phyloP scores from a whole-genome alignment of 2,113 vertebrate genomes.

The Lathamus discolor region DNA sequence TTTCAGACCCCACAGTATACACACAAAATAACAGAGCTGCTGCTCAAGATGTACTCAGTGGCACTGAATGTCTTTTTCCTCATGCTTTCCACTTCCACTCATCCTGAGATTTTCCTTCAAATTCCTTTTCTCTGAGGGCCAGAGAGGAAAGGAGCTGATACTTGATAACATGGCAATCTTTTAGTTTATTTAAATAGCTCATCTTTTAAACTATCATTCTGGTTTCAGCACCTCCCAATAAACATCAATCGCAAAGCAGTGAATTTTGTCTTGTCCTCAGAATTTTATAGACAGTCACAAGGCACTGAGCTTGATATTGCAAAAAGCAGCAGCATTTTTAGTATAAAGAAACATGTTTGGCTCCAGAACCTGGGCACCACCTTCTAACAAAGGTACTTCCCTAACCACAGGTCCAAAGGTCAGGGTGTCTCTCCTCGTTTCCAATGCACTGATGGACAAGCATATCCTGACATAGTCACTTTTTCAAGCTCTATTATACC shows the following conservation, averaged over 20 bases:
- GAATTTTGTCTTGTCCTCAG: not conserved
- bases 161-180: not conserved
- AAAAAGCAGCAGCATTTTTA: constrained; percentile 34
- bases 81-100: not conserved
- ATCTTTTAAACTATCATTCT: not conserved
- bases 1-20: not conserved
- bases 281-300: not conserved
- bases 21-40: not conserved
- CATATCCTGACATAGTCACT: not conserved
- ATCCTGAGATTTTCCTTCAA: not conserved
- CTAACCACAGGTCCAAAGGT: not conserved
- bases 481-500: not conserved
- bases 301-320: not conserved
- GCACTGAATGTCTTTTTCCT: not conserved
- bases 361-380: not conserved
- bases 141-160: not conserved
- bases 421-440: not conserved
- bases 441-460: not conserved
- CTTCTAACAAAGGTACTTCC: constrained; percentile 8
- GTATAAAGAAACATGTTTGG: constrained; percentile 52
- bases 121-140: not conserved
- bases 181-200: not conserved
- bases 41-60: not conserved
- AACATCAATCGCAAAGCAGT: not conserved
- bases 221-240: not conserved